Evolutionary conservation across 2,797 vertebrate species (phyloP), one percentile per base, ranked within the genome.

Genomic region (Iguana delicatissima): DNA sequence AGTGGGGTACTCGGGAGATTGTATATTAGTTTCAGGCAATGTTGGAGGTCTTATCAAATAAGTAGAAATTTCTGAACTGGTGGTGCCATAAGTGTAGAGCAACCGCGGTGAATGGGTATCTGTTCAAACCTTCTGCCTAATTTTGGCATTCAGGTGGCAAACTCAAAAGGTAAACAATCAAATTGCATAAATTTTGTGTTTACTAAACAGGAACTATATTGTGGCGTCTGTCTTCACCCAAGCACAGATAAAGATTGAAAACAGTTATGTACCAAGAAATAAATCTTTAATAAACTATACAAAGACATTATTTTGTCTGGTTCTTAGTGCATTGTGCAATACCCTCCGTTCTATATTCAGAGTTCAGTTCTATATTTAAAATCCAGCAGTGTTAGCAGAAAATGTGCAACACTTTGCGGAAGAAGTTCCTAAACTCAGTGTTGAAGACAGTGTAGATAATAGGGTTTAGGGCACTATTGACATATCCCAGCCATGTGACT

Each of bases 391-490:
- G 72, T 95, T 95, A 97, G 95, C 97, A 98, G 96, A 97, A 97
- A 88, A 97, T 91, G 82, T 93, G 95, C 93, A 99, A 95, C 83
- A 98, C 98, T 92, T 98, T 98, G 94, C 98, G 98, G 95, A 99
- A 99, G 97, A 98, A 99, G 35, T 97, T 97, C 93, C 98, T 98
- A 96, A 99, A 99, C 97, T 99, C 98, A 0, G 98, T 93, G 87
- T 99, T 99, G 98, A 99, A 99, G 88, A 98, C 92, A 0, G 99
- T 99, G 96, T 99, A 99, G 96, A 99, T 99, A 95, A 99, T 94
- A 18, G 99, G 99, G 95, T 99, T 99, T 90, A 99, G 96, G 0
- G 99, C 99, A 32, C 99, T 99, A 97, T 99, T 99, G 96, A 99
- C 98, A 0, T 99, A 99, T 79, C 99, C 99, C 95, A 99, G 97